Evolutionary conservation across 1,140 invertebrate genomes (phyloP).

Genomic region (Leptopilina clavipes): DNA sequence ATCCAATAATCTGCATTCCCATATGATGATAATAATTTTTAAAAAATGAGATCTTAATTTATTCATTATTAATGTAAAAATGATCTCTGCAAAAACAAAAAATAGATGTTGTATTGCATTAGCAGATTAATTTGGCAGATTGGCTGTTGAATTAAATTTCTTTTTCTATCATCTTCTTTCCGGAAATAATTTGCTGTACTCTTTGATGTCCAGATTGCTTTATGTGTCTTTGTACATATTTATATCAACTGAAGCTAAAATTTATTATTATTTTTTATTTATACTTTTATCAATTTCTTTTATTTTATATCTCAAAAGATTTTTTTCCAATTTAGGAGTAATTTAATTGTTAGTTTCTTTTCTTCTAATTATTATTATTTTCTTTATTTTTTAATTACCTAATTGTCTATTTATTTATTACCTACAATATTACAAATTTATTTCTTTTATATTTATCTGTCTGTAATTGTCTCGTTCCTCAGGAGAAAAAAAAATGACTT

Average conservation of each 20-base stretch:
- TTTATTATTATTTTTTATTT: no score
- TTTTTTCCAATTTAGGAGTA: no score
- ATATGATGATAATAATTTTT: not conserved
- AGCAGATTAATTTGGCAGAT: constrained; percentile 10
- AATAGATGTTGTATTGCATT: constrained; percentile 18
- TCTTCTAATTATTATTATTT: not conserved
- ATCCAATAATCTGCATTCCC: not conserved
- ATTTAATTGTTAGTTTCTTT: no score
- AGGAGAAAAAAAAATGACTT: not conserved
- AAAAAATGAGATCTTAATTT: not conserved
- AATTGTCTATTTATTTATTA: no score
- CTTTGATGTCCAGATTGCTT: constrained; percentile 14
- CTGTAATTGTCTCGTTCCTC: not conserved
- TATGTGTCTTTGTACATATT: not conserved
- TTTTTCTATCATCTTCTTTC: not conserved
- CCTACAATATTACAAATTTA: no score
- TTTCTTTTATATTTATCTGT: not conserved
- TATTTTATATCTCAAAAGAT: not conserved
- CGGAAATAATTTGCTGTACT: constrained; percentile 4
- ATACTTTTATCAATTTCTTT: not conserved
- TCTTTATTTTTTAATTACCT: not conserved
- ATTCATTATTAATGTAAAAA: not conserved
- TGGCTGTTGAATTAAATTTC: constrained; percentile 13
- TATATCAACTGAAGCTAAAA: no score
- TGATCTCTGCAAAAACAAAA: not conserved